phyloP scores from a whole-genome alignment of 2,797 vertebrate species.

The Pseudomugil tenellus region DNA sequence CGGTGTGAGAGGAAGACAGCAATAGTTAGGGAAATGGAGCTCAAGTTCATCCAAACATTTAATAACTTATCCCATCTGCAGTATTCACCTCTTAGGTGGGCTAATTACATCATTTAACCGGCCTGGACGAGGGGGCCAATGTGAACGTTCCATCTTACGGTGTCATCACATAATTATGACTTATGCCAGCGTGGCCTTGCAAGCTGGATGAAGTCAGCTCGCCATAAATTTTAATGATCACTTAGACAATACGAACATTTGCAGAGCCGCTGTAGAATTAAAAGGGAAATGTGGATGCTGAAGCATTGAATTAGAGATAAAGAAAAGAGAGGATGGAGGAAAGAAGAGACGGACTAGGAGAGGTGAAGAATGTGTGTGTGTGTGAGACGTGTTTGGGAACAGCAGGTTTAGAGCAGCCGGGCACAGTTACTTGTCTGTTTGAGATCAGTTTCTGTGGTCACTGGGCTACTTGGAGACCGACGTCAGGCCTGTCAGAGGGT shows the following conservation, averaged over 20 bases:
- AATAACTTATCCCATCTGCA: slow-evolving; percentile 83
- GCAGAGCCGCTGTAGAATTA: slow-evolving; percentile 59
- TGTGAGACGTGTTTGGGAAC: slow-evolving; percentile 43
- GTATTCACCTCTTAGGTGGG: slow-evolving; percentile 77
- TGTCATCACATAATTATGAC: slow-evolving; percentile 85
- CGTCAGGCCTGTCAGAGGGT: slow-evolving; percentile 69
- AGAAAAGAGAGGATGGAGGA: background rate
- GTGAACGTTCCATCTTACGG: slow-evolving; percentile 65
- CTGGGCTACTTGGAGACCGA: slow-evolving; percentile 57
- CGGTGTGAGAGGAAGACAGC: slow-evolving; percentile 52
- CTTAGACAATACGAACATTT: slow-evolving; percentile 74
- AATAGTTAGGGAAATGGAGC: slow-evolving; percentile 79
- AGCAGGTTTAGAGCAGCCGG: slow-evolving; percentile 51
- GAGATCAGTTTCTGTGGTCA: slow-evolving; percentile 77
- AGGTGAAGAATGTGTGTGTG: slow-evolving; percentile 4
- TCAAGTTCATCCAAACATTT: slow-evolving; percentile 85
- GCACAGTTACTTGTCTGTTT: slow-evolving; percentile 49
- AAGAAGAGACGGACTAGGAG: background rate
- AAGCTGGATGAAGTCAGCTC: slow-evolving; percentile 82
- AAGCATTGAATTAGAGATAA: slow-evolving; percentile 21
- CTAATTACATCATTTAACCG: slow-evolving; percentile 83
- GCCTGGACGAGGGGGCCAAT: slow-evolving; percentile 65
- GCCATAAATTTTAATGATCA: slow-evolving; percentile 84
- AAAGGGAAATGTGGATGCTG: slow-evolving; percentile 53
- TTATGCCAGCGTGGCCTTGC: slow-evolving; percentile 77